A percentile compares a stretch with the other conserved stretches of the same genome.
These are phyloP conservation scores for Melanotaenia maccullochi DNA, from an alignment of 2,797 vertebrate genomes.

Conservation along the genomic window DNA sequence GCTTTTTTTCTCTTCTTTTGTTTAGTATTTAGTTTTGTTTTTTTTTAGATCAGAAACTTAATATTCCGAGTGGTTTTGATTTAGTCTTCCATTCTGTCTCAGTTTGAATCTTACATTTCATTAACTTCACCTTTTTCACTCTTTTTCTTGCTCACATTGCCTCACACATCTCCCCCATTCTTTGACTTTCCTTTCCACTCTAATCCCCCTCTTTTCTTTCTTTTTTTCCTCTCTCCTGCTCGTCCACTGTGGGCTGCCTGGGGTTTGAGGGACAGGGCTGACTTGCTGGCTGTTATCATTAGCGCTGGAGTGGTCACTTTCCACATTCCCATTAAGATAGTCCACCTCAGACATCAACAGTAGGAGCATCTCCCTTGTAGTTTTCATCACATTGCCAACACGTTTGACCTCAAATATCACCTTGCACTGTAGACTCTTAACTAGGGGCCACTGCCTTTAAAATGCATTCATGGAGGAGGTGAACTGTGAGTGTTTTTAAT, in stretches of 20 bases:
- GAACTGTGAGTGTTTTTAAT: constrained; percentile 35
- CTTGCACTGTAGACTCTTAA: constrained; percentile 51
- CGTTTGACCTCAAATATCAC: constrained; percentile 54
- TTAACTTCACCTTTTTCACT: neutral
- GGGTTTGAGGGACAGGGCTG: constrained; percentile 68
- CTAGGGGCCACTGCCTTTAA: constrained; percentile 65
- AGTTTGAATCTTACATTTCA: neutral
- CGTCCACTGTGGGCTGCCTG: constrained; percentile 44
- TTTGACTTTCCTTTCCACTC: neutral
- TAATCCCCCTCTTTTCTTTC: neutral
- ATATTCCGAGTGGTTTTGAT: neutral
- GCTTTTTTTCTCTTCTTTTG: neutral
- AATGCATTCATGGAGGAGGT: constrained; percentile 67
- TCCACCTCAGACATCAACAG: constrained; percentile 56
- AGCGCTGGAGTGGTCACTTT: constrained; percentile 49
- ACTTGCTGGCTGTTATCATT: constrained; percentile 75
- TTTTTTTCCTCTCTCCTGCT: constrained; percentile 2
- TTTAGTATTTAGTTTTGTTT: neutral
- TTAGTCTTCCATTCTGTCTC: neutral
- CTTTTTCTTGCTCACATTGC: constrained; percentile 5
- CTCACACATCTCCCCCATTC: neutral
- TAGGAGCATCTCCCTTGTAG: constrained; percentile 58
- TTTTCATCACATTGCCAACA: constrained; percentile 70
- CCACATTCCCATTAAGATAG: constrained; percentile 53
- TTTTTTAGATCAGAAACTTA: neutral